Evolutionary conservation across 2,888 invertebrate species (phyloP).

Genomic region (Trachelus iudaicus): DNA sequence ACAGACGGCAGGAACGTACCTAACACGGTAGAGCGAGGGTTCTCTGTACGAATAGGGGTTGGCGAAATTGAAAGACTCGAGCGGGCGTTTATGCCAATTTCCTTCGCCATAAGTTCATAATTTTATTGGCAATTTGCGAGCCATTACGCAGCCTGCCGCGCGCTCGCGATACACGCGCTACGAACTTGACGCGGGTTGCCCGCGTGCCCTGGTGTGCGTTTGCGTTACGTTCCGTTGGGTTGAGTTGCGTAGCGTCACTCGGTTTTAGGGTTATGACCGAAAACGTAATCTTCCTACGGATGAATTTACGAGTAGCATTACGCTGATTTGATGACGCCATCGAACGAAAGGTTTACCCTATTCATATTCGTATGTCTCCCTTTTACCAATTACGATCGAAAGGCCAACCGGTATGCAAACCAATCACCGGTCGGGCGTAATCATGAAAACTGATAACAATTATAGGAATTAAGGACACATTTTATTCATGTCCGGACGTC

Average conservation of each 20-base stretch:
- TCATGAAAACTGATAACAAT: background rate
- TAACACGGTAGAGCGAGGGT: slow-evolving; percentile 26
- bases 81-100: slow-evolving; percentile 59
- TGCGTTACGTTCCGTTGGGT: background rate
- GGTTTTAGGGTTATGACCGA: slow-evolving; percentile 45
- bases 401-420: background rate
- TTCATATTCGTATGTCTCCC: background rate
- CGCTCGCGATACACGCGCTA: slow-evolving; percentile 6
- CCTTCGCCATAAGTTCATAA: slow-evolving; percentile 58
- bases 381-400: background rate
- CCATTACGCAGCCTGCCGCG: slow-evolving; percentile 40
- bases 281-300: slow-evolving; percentile 46
- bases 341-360: background rate
- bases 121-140: slow-evolving; percentile 62
- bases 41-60: slow-evolving; percentile 28
- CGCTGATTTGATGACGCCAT: slow-evolving; percentile 43
- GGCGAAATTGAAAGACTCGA: slow-evolving; percentile 60
- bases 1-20: slow-evolving; percentile 16
- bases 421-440: background rate
- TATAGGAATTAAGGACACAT: background rate
- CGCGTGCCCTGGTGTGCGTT: background rate
- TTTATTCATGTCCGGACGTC: background rate
- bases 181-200: background rate
- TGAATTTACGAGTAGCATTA: slow-evolving; percentile 47
- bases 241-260: slow-evolving; percentile 25